Evolutionary conservation across 2,888 invertebrate genomes (phyloP).

Genomic region (Leptinotarsa peninsularis): DNA sequence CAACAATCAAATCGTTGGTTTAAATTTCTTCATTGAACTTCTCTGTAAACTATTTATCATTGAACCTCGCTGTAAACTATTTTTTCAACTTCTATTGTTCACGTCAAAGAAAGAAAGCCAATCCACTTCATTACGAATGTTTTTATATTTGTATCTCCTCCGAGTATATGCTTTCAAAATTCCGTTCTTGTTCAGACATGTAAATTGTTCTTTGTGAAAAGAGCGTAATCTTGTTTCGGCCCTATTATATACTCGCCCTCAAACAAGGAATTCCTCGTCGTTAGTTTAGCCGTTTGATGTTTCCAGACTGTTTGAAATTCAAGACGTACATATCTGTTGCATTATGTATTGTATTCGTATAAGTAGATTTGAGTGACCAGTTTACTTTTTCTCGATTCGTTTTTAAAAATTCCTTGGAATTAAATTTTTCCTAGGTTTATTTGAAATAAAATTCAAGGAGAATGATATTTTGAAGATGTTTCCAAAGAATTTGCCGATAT

Average conservation of each 20-base stretch:
- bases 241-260: neutral
- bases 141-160: neutral
- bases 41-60: too few relatives aligned
- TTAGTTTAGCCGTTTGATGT: conserved; percentile 9
- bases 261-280: neutral
- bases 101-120: neutral
- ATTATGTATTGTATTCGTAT: conserved; percentile 10
- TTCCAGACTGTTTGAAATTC: conserved; percentile 15
- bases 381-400: neutral
- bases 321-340: neutral
- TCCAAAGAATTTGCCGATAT: too few relatives aligned
- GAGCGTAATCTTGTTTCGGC: neutral
- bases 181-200: conserved; percentile 3
- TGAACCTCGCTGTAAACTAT: too few relatives aligned
- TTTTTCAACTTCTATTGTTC: neutral
- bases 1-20: too few relatives aligned
- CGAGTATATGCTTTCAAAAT: neutral
- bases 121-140: neutral
- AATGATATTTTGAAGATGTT: too few relatives aligned
- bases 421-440: too few relatives aligned
- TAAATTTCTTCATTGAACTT: too few relatives aligned
- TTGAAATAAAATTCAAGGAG: too few relatives aligned
- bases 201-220: neutral
- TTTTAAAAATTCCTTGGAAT: too few relatives aligned
- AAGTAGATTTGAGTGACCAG: neutral